Evolutionary conservation across 2,888 invertebrate species (phyloP).

Genomic region (Tipula vernalis): DNA sequence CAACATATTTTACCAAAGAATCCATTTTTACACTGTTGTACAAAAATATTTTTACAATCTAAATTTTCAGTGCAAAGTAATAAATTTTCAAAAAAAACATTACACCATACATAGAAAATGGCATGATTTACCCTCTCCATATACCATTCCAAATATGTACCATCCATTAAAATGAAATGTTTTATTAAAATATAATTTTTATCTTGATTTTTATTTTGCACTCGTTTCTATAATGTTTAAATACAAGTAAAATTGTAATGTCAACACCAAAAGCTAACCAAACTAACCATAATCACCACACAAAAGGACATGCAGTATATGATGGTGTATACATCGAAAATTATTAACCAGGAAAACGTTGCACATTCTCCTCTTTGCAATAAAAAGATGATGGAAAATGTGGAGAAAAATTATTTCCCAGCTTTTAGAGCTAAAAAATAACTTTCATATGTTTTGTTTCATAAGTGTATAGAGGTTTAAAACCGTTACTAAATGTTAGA

Average conservation of each 20-base stretch:
- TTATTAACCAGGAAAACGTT: background rate
- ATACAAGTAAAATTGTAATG: background rate
- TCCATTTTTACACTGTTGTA: too few relatives aligned
- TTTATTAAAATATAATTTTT: background rate
- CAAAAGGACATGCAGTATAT: background rate
- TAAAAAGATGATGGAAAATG: background rate
- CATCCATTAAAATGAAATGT: background rate
- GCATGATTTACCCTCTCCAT: background rate
- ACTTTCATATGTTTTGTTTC: background rate
- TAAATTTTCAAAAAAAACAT: background rate
- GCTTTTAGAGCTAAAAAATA: background rate
- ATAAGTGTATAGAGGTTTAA: background rate
- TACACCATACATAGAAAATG: background rate
- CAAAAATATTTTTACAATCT: too few relatives aligned
- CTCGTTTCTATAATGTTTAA: background rate
- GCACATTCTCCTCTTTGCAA: background rate
- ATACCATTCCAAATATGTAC: background rate
- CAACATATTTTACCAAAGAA: too few relatives aligned
- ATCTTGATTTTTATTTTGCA: background rate
- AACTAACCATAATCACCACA: background rate
- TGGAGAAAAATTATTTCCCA: background rate
- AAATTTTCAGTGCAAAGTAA: background rate
- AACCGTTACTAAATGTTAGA: background rate
- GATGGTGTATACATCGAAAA: background rate
- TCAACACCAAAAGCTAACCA: background rate